A percentile compares a stretch with the other conserved stretches of the same genome.
phyloP scores from a whole-genome alignment of 2,113 vertebrate genomes.

The Gobius niger region DNA sequence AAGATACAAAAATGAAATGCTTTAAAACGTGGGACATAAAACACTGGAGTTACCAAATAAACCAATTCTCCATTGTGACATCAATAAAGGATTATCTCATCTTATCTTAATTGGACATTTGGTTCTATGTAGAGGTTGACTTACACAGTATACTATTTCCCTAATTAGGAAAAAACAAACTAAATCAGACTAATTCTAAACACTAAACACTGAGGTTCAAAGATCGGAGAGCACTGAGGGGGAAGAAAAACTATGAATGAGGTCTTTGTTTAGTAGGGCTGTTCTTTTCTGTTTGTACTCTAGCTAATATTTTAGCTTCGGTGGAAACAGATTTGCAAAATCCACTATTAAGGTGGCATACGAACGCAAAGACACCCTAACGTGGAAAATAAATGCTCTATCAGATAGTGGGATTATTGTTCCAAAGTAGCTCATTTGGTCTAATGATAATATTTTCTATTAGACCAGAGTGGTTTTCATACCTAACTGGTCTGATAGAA shows the following conservation, averaged over 20 bases:
- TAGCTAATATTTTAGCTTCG: neutral
- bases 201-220: neutral
- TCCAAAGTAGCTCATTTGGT: no score
- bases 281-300: neutral
- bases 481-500: no score
- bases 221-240: constrained; percentile 17
- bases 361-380: neutral
- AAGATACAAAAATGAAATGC: neutral
- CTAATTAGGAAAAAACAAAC: constrained; percentile 1
- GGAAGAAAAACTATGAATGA: constrained; percentile 30
- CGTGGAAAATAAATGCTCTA: neutral
- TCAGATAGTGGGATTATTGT: neutral
- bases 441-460: no score
- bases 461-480: no score
- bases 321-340: neutral
- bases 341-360: neutral
- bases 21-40: neutral
- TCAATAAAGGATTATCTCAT: no score
- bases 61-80: no score
- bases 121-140: neutral
- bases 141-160: no score
- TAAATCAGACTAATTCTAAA: neutral
- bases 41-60: neutral
- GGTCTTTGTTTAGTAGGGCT: constrained; percentile 30
- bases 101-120: neutral